Evolutionary conservation across 2,797 vertebrate species (phyloP), one percentile per base, ranked within the genome.

Genomic region (Gallinago stenura): DNA sequence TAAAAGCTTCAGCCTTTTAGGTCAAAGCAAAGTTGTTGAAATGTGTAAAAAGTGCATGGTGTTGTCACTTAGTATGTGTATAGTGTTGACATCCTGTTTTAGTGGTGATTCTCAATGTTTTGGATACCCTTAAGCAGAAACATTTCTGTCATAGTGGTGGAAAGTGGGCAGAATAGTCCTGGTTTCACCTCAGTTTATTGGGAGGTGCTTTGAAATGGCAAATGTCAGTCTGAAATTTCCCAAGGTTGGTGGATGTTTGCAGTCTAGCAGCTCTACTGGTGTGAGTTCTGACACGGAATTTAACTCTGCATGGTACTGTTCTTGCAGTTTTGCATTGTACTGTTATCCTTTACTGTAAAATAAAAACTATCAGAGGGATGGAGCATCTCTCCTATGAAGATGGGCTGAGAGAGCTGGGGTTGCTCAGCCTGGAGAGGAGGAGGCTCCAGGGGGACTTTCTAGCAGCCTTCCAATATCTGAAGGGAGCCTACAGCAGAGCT

Each of bases 1-100:
- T 21, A 28, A 77, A 35, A 90, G 7, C 35, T 86, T 51, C 12
- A 14, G 45, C 13, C 39, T 66, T 76, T 41, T 62, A 9, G 2
- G 1, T 62, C 48, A 21, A 46, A 77, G 56, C 28, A 43, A 19
- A 60, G 13, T n/a, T 83, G 45, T 50, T 75, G 30, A 54, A 81
- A 54, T 2, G 2, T 22, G 8, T 46, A 17, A 66, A 22, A 45
- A 56, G 39, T 50, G 54, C 21, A 7, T 6, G 5, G 17, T 0
- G 2, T 18, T 66, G 58, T 45, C 43, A 7, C 30, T 71, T 78
- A 9, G 1, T 54, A 2, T 0, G 0, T 2, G 0, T 20, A 1
- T 31, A 17, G 21, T 26, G 39, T 46, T 87, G 64, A 43, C 30
- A 12, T n/a, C 17, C 7, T 9, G 6, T 57, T 50, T 56, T 18